These are phyloP conservation scores for Drosophila atripex DNA, from an alignment of 2,888 invertebrate genomes.

Conservation along the genomic window DNA sequence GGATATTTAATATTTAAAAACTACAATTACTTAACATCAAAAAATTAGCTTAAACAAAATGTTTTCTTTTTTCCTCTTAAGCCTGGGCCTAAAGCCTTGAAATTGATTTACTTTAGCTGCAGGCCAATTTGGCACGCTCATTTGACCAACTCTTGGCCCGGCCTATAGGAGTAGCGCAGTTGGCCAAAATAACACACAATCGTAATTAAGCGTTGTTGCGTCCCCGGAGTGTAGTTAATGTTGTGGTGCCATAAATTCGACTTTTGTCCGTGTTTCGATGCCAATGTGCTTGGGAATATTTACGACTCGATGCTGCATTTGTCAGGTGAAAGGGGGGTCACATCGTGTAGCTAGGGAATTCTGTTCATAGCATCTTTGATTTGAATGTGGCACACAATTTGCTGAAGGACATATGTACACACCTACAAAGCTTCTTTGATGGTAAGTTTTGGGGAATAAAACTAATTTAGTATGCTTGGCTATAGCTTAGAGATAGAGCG, in stretches of 20 bases:
- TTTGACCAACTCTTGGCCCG: constrained; percentile 45
- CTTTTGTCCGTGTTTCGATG: constrained; percentile 25
- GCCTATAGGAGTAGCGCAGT: constrained; percentile 42
- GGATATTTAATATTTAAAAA: no score
- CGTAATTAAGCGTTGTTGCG: constrained; percentile 62
- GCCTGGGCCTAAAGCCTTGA: constrained; percentile 44
- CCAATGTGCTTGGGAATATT: constrained; percentile 26
- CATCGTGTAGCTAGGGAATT: not conserved
- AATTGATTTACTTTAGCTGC: constrained; percentile 63
- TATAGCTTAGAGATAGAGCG: not conserved
- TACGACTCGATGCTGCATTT: constrained; percentile 39
- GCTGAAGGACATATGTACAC: not conserved
- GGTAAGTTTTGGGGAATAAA: not conserved
- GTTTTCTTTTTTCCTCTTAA: not conserved
- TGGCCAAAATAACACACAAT: constrained; percentile 48
- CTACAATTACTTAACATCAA: no score
- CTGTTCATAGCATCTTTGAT: constrained; percentile 10
- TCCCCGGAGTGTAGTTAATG: constrained; percentile 58
- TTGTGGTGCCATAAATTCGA: constrained; percentile 51
- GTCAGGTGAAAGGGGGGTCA: constrained; percentile 26
- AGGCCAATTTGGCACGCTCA: constrained; percentile 61
- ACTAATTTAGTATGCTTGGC: not conserved
- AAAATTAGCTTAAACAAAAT: no score
- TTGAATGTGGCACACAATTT: constrained; percentile 22
- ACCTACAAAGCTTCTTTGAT: not conserved